Evolutionary conservation across 2,888 invertebrate species (phyloP).

Genomic region (Mantis religiosa): DNA sequence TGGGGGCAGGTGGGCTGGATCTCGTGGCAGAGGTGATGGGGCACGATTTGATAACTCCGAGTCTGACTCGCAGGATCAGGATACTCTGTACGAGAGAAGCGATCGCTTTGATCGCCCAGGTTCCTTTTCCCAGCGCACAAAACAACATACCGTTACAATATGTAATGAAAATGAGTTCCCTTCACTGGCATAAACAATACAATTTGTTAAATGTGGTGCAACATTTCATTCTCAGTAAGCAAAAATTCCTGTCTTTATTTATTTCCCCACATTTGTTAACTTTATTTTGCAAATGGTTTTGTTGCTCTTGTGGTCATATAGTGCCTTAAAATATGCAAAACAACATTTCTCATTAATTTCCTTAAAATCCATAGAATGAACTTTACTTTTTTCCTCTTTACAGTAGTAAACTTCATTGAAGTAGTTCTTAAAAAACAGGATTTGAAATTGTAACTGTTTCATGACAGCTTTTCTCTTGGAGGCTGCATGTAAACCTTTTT

Average conservation of each 20-base stretch:
- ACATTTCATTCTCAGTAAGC: not conserved
- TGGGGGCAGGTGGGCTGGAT: slow-evolving; percentile 29
- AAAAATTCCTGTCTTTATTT: not conserved
- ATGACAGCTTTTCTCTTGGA: too few relatives aligned
- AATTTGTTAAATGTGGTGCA: not conserved
- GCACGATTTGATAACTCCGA: not conserved
- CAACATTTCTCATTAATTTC: not conserved
- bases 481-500: not conserved
- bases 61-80: not conserved
- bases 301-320: not conserved
- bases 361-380: not conserved
- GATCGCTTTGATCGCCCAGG: not conserved
- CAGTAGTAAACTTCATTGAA: not conserved
- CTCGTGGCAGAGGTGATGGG: not conserved
- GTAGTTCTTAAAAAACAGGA: not conserved
- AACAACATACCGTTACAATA: not conserved
- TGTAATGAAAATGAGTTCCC: not conserved
- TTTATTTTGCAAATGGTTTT: not conserved
- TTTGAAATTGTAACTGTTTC: not conserved
- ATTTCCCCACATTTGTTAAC: not conserved
- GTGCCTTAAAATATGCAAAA: not conserved
- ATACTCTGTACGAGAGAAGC: not conserved
- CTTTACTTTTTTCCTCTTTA: not conserved
- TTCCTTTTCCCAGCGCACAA: not conserved
- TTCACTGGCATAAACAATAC: not conserved